Percentiles rank a stretch among this genome's conserved stretches.
These are phyloP conservation scores for Anastrepha ludens DNA, from an alignment of 1,140 invertebrate genomes.

Conservation along the genomic window DNA sequence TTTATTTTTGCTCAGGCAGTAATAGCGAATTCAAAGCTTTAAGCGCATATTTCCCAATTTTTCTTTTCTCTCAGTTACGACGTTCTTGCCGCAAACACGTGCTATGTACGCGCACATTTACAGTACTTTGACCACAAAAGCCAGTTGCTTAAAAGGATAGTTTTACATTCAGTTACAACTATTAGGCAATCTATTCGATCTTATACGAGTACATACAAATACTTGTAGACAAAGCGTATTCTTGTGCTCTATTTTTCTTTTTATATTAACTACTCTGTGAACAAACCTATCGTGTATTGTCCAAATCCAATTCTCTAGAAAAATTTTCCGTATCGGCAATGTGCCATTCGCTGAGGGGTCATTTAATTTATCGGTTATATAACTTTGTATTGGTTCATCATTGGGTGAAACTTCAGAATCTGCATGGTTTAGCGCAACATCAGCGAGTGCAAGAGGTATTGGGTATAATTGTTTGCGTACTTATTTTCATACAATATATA, in stretches of 20 bases:
- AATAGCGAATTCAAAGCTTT: too few relatives aligned
- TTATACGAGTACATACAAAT: too few relatives aligned
- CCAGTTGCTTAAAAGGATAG: too few relatives aligned
- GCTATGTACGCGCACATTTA: too few relatives aligned
- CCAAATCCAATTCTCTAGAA: constrained; percentile 59
- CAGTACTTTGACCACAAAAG: too few relatives aligned
- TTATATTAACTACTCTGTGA: not conserved
- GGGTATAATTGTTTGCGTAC: constrained; percentile 28
- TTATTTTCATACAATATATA: too few relatives aligned
- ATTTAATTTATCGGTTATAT: not conserved
- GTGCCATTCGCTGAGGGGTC: constrained; percentile 5
- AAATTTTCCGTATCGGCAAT: constrained; percentile 54
- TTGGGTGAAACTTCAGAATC: not conserved
- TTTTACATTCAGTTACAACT: too few relatives aligned
- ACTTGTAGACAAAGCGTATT: not conserved
- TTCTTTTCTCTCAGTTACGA: too few relatives aligned
- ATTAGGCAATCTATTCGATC: too few relatives aligned
- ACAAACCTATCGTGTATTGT: constrained; percentile 35
- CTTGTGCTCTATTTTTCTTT: not conserved
- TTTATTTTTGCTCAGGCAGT: too few relatives aligned
- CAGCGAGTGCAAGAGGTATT: constrained; percentile 8
- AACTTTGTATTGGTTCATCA: constrained; percentile 15
- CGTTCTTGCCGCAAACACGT: too few relatives aligned
- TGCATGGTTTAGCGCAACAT: not conserved
- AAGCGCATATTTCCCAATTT: too few relatives aligned